Percentiles rank a stretch among this genome's conserved stretches.
Conservation (phyloP, 1,140 invertebrate species). For the Diprion similis region DNA sequence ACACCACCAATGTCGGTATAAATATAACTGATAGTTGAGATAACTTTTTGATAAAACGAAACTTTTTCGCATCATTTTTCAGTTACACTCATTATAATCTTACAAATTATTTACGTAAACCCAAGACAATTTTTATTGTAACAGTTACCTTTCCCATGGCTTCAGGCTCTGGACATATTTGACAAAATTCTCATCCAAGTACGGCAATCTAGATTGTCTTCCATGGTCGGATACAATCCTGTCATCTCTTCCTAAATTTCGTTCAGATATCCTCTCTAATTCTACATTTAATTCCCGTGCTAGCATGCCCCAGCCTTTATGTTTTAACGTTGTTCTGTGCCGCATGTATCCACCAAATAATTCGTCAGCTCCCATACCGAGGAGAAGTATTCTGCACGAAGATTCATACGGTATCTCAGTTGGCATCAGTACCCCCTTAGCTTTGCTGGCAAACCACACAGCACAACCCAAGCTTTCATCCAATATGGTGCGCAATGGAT, state of each 20-base stretch:
- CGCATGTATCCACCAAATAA: slow-evolving; percentile 93
- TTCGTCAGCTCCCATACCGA: slow-evolving; percentile 97
- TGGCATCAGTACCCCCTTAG: slow-evolving; percentile 61
- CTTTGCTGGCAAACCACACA: slow-evolving; percentile 93
- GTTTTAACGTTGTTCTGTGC: slow-evolving; percentile 78
- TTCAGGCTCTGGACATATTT: slow-evolving; percentile 74
- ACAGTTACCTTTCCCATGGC: slow-evolving; percentile 77
- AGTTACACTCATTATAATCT: not conserved
- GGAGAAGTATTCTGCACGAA: slow-evolving; percentile 77
- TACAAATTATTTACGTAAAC: not conserved
- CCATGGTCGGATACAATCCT: slow-evolving; percentile 83
- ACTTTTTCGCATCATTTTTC: no score
- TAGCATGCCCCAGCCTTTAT: slow-evolving; percentile 72
- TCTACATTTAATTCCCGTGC: slow-evolving; percentile 77
- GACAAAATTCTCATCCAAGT: slow-evolving; percentile 91
- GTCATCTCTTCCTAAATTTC: slow-evolving; percentile 96
- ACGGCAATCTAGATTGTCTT: slow-evolving; percentile 85
- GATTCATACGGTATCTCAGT: slow-evolving; percentile 63
- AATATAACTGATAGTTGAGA: no score
- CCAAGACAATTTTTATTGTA: slow-evolving; percentile 14
- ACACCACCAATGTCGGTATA: no score
- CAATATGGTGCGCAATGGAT: slow-evolving; percentile 85
- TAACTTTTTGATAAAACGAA: no score
- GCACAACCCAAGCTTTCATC: slow-evolving; percentile 96
- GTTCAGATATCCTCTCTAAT: slow-evolving; percentile 82